Conservation (phyloP, 1,140 invertebrate species). For the Nomia melanderi region DNA sequence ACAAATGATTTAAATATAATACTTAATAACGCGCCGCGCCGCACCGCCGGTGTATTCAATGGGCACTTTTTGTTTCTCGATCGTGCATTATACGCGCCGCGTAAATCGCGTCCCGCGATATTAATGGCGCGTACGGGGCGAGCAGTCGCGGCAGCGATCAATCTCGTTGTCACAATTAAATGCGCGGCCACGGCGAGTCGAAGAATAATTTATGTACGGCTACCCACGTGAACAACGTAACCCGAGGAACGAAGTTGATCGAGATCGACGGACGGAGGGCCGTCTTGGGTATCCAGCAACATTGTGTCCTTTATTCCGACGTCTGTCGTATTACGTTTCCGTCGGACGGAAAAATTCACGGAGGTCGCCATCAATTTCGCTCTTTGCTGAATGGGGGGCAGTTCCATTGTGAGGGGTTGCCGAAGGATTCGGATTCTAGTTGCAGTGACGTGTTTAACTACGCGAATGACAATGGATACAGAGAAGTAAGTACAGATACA, state of each 20-base stretch:
- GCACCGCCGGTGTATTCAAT: conserved; percentile 16
- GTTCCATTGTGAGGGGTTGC: too few relatives aligned
- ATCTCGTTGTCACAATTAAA: conserved; percentile 62
- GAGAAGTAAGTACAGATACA: too few relatives aligned
- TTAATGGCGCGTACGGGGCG: conserved; percentile 52
- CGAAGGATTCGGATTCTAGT: too few relatives aligned
- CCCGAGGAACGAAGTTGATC: neutral
- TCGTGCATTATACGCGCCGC: conserved; percentile 46
- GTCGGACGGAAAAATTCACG: too few relatives aligned
- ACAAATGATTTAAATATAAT: conserved; percentile 60
- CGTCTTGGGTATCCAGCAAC: neutral
- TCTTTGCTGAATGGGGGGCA: too few relatives aligned
- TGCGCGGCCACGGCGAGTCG: conserved; percentile 41
- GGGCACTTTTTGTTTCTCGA: conserved; percentile 20
- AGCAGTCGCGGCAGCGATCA: conserved; percentile 58
- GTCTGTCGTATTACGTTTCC: too few relatives aligned
- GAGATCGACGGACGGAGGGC: neutral
- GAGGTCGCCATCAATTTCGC: too few relatives aligned
- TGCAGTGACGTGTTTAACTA: too few relatives aligned
- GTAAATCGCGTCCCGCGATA: conserved; percentile 59
- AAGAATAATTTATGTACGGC: conserved; percentile 55
- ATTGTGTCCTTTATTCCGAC: neutral
- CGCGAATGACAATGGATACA: too few relatives aligned
- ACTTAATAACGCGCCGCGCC: conserved; percentile 51
- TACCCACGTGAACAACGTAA: conserved; percentile 35